Evolutionary conservation across 2,113 vertebrate species (phyloP).

Genomic region (Elgaria multicarinata): DNA sequence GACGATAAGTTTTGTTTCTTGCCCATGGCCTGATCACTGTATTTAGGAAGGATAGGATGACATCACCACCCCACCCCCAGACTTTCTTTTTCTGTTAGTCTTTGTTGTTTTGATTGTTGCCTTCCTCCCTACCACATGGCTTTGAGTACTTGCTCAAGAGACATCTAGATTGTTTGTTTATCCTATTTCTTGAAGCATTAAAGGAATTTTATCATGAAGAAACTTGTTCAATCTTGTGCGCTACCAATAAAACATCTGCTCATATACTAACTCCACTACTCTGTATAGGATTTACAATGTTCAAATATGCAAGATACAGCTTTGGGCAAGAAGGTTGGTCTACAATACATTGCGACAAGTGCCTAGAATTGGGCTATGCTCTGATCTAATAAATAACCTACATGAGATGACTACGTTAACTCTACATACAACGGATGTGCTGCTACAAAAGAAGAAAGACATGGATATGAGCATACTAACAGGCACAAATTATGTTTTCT

Average conservation of each 20-base stretch:
- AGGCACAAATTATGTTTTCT: background rate
- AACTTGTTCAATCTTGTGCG: background rate
- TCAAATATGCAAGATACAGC: background rate
- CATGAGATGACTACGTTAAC: background rate
- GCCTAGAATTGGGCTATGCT: background rate
- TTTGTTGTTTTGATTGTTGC: background rate
- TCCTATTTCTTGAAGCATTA: slow-evolving; percentile 2
- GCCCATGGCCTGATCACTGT: background rate
- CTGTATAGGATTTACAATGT: background rate
- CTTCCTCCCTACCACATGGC: background rate
- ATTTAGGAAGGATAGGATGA: background rate
- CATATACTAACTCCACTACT: background rate
- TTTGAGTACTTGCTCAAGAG: background rate
- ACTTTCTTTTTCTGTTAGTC: background rate
- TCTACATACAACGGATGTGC: background rate
- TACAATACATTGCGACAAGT: background rate
- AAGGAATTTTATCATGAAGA: background rate
- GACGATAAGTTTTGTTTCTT: background rate
- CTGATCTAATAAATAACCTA: background rate
- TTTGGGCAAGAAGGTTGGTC: background rate
- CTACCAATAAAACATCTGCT: background rate
- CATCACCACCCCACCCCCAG: background rate
- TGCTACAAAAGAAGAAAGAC: background rate
- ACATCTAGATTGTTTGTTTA: slow-evolving; percentile 2
- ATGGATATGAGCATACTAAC: background rate